Evolutionary conservation across 2,888 invertebrate species (phyloP).

Genomic region (Pseudanteris insignis): DNA sequence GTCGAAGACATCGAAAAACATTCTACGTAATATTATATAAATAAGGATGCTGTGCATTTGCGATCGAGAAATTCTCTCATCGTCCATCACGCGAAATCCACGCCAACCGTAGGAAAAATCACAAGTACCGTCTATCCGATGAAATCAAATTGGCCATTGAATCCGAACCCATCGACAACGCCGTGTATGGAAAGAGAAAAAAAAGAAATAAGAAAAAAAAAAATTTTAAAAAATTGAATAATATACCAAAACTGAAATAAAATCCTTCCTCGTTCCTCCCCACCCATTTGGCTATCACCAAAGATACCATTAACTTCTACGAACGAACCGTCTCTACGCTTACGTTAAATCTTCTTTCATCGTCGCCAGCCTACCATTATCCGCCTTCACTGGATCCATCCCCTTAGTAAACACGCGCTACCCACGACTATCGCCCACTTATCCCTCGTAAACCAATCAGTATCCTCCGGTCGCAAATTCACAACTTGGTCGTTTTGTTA

Average conservation of each 20-base stretch:
- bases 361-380: slow-evolving; percentile 8
- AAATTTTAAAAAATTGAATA: too few species aligned
- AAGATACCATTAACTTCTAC: slow-evolving; percentile 2
- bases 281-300: too few species aligned
- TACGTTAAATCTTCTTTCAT: slow-evolving; percentile 16
- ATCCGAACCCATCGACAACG: too few species aligned
- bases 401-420: too few species aligned
- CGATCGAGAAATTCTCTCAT: slow-evolving; percentile 43
- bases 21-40: slow-evolving; percentile 63
- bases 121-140: background rate
- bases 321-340: slow-evolving; percentile 24
- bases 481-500: slow-evolving; percentile 50
- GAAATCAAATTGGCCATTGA: too few species aligned
- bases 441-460: slow-evolving; percentile 3
- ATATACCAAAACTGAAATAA: too few species aligned
- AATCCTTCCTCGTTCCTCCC: too few species aligned
- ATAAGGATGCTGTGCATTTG: slow-evolving; percentile 60
- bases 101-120: slow-evolving; percentile 6
- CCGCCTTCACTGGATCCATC: too few species aligned
- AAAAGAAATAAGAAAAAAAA: too few species aligned
- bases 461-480: slow-evolving; percentile 53
- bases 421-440: too few species aligned
- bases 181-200: too few species aligned
- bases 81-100: slow-evolving; percentile 28
- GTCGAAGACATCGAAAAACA: slow-evolving; percentile 66